Evolutionary conservation across 2,888 invertebrate genomes (phyloP).

Genomic region (Saturnia japonica): DNA sequence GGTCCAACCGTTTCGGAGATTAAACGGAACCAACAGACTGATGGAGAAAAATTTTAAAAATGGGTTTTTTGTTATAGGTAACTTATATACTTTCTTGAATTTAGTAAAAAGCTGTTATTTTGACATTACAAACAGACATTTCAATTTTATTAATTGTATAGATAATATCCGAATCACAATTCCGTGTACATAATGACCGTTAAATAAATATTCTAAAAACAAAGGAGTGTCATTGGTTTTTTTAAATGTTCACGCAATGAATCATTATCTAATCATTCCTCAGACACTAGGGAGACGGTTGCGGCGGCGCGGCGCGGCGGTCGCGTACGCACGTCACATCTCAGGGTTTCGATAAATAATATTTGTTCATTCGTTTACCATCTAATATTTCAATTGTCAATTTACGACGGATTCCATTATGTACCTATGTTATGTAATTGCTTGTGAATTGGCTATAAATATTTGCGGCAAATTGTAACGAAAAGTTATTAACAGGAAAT

Average conservation of each 20-base stretch:
- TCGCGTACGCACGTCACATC: not conserved
- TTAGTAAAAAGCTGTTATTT: too few relatives aligned
- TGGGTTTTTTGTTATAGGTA: too few relatives aligned
- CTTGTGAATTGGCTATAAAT: not conserved
- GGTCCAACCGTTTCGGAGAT: too few relatives aligned
- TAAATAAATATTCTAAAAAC: not conserved
- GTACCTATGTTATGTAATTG: not conserved
- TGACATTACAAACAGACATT: too few relatives aligned
- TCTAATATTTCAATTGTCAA: not conserved
- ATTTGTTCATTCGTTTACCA: not conserved
- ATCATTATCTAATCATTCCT: not conserved
- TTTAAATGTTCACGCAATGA: conserved; percentile 3
- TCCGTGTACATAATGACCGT: not conserved
- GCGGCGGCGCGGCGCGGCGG: too few relatives aligned
- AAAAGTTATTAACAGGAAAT: not conserved
- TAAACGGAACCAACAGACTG: too few relatives aligned
- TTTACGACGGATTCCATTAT: not conserved
- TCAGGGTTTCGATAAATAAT: not conserved
- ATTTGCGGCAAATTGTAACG: not conserved
- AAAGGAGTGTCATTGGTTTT: not conserved
- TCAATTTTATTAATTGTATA: too few relatives aligned
- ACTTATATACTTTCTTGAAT: too few relatives aligned
- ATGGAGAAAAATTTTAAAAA: too few relatives aligned
- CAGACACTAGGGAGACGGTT: not conserved
- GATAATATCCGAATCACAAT: not conserved